phyloP scores from a whole-genome alignment of 2,888 invertebrate species.

The Plagodis dolabraria region DNA sequence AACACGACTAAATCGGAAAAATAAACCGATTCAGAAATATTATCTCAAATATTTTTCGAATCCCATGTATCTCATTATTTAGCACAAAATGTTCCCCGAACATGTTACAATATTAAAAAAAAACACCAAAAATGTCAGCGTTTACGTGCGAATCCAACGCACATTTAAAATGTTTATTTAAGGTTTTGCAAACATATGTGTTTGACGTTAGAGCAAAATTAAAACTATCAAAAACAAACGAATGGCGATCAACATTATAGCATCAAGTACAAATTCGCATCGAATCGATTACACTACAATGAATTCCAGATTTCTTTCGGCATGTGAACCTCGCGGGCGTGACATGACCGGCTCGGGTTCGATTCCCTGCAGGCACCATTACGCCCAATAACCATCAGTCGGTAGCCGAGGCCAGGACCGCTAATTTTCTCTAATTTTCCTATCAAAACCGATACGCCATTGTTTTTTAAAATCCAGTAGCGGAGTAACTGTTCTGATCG shows the following conservation, averaged over 20 bases:
- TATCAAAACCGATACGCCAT: slow-evolving; percentile 78
- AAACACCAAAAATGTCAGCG: too few relatives aligned
- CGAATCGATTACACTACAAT: slow-evolving; percentile 21
- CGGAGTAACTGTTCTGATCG: slow-evolving; percentile 70
- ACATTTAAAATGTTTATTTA: too few relatives aligned
- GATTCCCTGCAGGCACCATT: slow-evolving; percentile 79
- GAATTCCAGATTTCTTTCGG: slow-evolving; percentile 29
- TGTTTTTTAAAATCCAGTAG: slow-evolving; percentile 69
- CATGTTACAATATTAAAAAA: too few relatives aligned
- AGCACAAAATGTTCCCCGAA: too few relatives aligned
- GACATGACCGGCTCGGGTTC: slow-evolving; percentile 62
- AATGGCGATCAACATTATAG: not conserved
- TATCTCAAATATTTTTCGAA: too few relatives aligned
- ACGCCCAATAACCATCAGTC: slow-evolving; percentile 80
- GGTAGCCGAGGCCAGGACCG: slow-evolving; percentile 71
- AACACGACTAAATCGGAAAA: too few relatives aligned
- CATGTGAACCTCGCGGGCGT: slow-evolving; percentile 76
- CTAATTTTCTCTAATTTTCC: slow-evolving; percentile 84
- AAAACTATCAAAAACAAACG: too few relatives aligned
- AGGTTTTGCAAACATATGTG: too few relatives aligned
- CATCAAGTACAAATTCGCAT: slow-evolving; percentile 16
- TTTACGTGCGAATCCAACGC: too few relatives aligned
- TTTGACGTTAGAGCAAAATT: too few relatives aligned
- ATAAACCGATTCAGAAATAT: too few relatives aligned
- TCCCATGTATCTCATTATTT: too few relatives aligned